Evolutionary conservation across 2,113 vertebrate species (phyloP).

Genomic region (Chaetops frenatus): DNA sequence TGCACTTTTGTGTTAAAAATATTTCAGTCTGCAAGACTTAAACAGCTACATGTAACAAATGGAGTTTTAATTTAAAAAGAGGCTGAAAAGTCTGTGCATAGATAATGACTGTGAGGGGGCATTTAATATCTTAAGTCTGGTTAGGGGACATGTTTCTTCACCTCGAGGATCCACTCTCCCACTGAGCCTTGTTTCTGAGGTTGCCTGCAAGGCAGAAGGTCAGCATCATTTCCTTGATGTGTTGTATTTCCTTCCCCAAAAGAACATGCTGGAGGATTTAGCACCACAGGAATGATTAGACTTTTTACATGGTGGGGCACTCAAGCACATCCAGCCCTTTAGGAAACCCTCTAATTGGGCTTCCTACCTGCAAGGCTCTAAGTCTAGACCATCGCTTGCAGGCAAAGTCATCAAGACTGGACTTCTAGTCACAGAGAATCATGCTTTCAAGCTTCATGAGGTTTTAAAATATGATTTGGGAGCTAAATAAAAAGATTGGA

Average conservation of each 20-base stretch:
- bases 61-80: conserved; percentile 40
- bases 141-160: not conserved
- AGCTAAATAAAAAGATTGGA: not conserved
- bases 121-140: not conserved
- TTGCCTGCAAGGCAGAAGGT: not conserved
- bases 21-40: not conserved
- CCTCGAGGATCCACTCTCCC: not conserved
- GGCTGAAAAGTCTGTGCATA: not conserved
- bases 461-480: not conserved
- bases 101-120: not conserved
- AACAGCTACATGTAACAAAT: not conserved
- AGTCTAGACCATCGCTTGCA: not conserved
- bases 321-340: not conserved
- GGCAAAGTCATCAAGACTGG: not conserved
- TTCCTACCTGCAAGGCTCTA: not conserved
- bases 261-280: not conserved
- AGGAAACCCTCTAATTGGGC: not conserved
- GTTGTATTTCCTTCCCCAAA: not conserved
- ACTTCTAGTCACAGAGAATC: not conserved
- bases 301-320: not conserved
- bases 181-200: not conserved
- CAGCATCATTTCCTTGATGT: not conserved
- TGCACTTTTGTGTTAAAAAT: not conserved
- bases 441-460: not conserved
- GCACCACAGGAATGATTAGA: not conserved